Conservation (phyloP, 1,140 invertebrate genomes). For the Drosophila hydei region DNA sequence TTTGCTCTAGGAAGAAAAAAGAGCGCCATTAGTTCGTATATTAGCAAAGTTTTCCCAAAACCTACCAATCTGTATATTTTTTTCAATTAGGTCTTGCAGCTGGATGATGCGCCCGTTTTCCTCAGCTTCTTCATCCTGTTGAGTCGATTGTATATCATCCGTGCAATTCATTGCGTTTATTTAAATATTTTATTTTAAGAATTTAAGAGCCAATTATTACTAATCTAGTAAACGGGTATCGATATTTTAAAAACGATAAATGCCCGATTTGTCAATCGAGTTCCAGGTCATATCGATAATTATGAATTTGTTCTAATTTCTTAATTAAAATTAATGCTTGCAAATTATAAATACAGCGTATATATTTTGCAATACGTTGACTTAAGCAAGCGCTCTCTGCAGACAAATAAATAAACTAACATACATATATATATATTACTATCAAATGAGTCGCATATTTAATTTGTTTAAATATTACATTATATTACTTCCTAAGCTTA, state of each 20-base stretch:
- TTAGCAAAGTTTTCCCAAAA: background rate
- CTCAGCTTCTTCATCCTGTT: background rate
- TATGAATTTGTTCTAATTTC: background rate
- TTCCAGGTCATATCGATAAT: background rate
- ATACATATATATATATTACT: background rate
- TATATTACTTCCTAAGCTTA: conserved; percentile 70
- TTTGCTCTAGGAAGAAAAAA: conserved; percentile 38
- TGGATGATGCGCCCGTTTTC: conserved; percentile 45
- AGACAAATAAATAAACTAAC: background rate
- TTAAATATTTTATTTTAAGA: background rate
- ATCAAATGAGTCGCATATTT: conserved; percentile 23
- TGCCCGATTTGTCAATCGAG: background rate
- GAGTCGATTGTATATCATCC: conserved; percentile 9
- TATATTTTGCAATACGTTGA: background rate
- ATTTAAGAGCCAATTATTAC: background rate
- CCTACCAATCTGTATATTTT: conserved; percentile 63
- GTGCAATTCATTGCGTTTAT: conserved; percentile 5
- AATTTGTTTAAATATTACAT: conserved; percentile 20
- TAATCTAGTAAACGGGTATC: background rate
- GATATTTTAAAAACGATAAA: background rate
- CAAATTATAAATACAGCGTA: background rate
- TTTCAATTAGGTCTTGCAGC: conserved; percentile 60
- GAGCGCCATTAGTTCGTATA: background rate
- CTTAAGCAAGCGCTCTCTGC: no score
- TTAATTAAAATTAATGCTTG: background rate